Base-by-base conservation (phyloP, 2,113 vertebrate species). In the Barnardius zonarius region DNA sequence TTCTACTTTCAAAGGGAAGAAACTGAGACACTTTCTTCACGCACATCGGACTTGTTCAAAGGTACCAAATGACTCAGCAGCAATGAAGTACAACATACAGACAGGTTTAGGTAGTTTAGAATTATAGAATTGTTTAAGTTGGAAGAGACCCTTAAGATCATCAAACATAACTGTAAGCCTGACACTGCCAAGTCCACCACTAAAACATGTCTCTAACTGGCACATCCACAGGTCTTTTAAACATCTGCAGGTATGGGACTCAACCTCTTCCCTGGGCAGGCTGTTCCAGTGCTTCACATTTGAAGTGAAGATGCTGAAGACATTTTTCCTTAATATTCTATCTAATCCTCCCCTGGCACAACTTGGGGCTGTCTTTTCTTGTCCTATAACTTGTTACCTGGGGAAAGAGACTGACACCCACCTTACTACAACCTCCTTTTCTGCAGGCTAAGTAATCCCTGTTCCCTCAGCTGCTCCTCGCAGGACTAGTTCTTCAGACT, bases 331-430 rank as follows among this genome's bases (percentile, higher is more conserved):
- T 59, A 24, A 24, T 41, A 63, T 27, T 37, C 11, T 48, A 3
- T 57, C 27, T 59, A 10, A 35, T 59, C 7, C 17, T 57, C 6
- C 7, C 5, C 30, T 78, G 20, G 9, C 3, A 3, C 13, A 61
- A 37, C 49, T 28, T 37, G 11, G 52, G 20, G 10, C 37, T 7
- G 0, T 90, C 75, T 63, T 6, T 7, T 48, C 41, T 88, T 1
- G 2, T 62, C 11, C 23, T 67, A 3, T 31, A 4, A 2, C 33
- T 77, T 46, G 8, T 4, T 43, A 8, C 30, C 5, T 82, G 24
- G 17, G 48, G 54, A 6, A 49, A 72, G 19, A 63, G 13, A n/a
- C n/a, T 0, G 0, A 18, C 4, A 0, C 5, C 13, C 8, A 16
- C 28, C 13, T 54, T 5, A 1, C 15, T n/a, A 20, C 43, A 44